Base-by-base conservation (phyloP, 2,113 vertebrate genomes). In the Nematolebias whitei region DNA sequence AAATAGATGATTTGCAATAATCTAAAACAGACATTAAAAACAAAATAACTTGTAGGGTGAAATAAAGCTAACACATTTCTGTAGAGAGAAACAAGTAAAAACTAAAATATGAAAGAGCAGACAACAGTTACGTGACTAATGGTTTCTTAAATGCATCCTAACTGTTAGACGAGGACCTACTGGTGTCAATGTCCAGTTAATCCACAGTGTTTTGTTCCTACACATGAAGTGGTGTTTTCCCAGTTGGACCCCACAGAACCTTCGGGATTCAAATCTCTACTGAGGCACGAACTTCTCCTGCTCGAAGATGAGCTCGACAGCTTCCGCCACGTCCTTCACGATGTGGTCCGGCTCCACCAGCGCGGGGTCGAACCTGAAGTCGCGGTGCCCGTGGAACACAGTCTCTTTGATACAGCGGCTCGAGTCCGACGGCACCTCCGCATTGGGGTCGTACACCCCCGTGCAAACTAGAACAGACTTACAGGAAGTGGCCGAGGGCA, bases 401-500 rank as follows among this genome's bases (percentile, higher is more conserved):
- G 77, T 85, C 79, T 93, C 88, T 10, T 91, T 82, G 20, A 90
- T 32, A 74, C 86, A 87, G 54, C 85, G 87, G 20, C 64, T 58
- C 1, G 88, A 22, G 1, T 92, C 88, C 2, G 59, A 57, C 12
- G 92, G 89, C 20, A 87, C 74, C 84, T 91, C 79, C 0, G 58
- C 41, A 7, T 84, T 90, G 3, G 95, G 95, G 76, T 87, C 92
- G 83, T 95, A 97, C 23, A 97, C 93, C 0, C 96, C 96, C 0
- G 95, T 97, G 65, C 95, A 97, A 1, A 97, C 95, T 14, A 97
- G 93, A 12, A 97, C 76, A 0, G 95, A 97, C 69, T 93, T 93
- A 72, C 95, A 97, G 72, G 22, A 89, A 0, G 93, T 93, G 26
- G 95, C 95, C 0, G 92, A 84, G 0, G 94, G 92, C 0, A 87